Conservation (phyloP, 2,797 vertebrate genomes). For the Acropternis orthonyx region DNA sequence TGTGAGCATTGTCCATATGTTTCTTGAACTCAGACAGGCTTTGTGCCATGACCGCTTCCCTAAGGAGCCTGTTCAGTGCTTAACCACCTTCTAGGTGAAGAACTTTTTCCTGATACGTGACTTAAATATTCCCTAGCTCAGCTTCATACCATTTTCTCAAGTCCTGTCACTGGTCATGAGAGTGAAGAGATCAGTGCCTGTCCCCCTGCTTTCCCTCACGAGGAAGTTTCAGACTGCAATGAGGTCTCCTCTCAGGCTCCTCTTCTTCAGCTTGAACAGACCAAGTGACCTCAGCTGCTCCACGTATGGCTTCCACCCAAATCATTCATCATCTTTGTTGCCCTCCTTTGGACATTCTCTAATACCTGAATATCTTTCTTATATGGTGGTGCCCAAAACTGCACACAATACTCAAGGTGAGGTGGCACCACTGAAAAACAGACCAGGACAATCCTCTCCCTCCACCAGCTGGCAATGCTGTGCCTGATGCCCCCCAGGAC, state of each 20-base stretch:
- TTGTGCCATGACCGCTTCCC: not conserved
- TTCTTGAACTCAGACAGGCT: not conserved
- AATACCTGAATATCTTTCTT: not conserved
- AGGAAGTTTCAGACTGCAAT: not conserved
- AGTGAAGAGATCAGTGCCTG: not conserved
- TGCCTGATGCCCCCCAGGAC: too few species aligned
- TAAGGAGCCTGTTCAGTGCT: not conserved
- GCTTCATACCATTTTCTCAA: not conserved
- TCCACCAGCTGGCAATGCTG: rapidly evolving
- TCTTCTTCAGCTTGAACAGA: not conserved
- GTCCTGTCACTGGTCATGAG: not conserved
- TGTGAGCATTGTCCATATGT: rapidly evolving
- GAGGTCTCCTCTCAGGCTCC: not conserved
- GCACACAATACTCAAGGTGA: not conserved
- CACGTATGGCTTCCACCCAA: too few species aligned
- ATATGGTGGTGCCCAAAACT: not conserved
- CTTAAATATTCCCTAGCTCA: not conserved
- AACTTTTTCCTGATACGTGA: not conserved
- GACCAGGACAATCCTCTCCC: not conserved
- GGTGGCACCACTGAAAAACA: not conserved
- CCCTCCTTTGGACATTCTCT: not conserved
- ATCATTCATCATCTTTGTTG: not conserved
- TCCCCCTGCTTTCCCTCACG: not conserved
- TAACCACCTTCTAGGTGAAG: not conserved
- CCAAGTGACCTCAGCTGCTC: not conserved